Percentiles rank a stretch among this genome's conserved stretches.
Evolutionary conservation across 2,113 vertebrate species (phyloP).

Genomic region (Gorilla gorilla): DNA sequence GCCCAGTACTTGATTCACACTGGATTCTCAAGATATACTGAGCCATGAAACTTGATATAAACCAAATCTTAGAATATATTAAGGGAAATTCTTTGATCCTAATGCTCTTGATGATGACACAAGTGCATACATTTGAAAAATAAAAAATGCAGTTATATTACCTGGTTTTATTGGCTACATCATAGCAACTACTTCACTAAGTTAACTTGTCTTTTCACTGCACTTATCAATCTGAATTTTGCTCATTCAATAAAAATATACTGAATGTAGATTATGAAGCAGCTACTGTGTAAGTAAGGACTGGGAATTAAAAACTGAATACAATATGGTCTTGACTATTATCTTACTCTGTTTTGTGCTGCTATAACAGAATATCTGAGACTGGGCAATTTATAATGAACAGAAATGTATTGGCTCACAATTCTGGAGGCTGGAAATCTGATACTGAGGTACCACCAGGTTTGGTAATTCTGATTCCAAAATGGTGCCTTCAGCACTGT

Average conservation of each 20-base stretch:
- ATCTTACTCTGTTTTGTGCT: background rate
- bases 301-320: background rate
- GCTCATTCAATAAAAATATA: conserved; percentile 6
- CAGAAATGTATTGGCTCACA: background rate
- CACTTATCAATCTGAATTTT: conserved; percentile 13
- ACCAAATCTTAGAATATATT: background rate
- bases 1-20: background rate
- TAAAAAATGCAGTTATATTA: background rate
- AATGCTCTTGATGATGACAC: background rate
- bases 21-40: background rate
- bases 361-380: background rate
- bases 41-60: background rate
- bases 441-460: background rate
- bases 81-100: conserved; percentile 17
- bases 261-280: background rate
- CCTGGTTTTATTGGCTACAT: background rate
- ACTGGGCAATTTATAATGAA: background rate
- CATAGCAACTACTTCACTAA: background rate
- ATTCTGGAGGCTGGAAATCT: background rate
- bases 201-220: background rate
- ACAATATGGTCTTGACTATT: background rate
- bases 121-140: background rate
- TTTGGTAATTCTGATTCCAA: background rate
- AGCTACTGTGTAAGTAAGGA: background rate
- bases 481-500: background rate